Evolutionary conservation across 2,888 invertebrate species (phyloP), one percentile per base, ranked within the genome.

Genomic region (Orthonevra nobilis): DNA sequence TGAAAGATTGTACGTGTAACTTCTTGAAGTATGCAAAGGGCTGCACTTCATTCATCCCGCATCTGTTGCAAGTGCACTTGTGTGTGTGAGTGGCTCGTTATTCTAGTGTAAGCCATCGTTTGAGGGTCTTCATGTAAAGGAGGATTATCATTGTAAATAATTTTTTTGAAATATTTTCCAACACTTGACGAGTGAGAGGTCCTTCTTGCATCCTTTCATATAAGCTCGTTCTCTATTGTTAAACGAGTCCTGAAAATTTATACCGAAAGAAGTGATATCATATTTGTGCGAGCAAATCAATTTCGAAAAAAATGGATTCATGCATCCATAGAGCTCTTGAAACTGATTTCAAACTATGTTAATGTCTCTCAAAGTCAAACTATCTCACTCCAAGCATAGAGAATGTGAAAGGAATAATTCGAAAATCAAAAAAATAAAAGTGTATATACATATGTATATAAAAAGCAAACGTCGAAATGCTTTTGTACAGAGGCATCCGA

Each of bases 341-440:
- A 60, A 20, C 28, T 40, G 58, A 68, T 52, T 68, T 52, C 60
- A 74, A 74, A 74, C 60, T 68, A 54, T 60, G 44, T 44, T 52
- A 68, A 60, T 60, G 60, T 26, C 52, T 44, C 60, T 46, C 60
- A 15, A 50, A 58, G 50, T 50, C 56, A 66, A 36, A 14, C 32
- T n/a, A n/a, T n/a, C n/a, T n/a, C n/a, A n/a, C n/a, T n/a, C n/a
- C n/a, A n/a, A n/a, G n/a, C n/a, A n/a, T n/a, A n/a, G n/a, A n/a
- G n/a, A n/a, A 50, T 50, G 42, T 40, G 44, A 46, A 17, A 68
- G 34, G 40, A 26, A 7, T 19, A 40, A 72, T 56, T 66, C 52
- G 5, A 15, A 66, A 44, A 66, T 26, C 17, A 36, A 50, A 44
- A 66, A 56, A n/a, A n/a, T n/a, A n/a, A n/a, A n/a, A n/a, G n/a